Evolutionary conservation across 2,888 invertebrate genomes (phyloP).

Genomic region (Caradrina clavipalpis): DNA sequence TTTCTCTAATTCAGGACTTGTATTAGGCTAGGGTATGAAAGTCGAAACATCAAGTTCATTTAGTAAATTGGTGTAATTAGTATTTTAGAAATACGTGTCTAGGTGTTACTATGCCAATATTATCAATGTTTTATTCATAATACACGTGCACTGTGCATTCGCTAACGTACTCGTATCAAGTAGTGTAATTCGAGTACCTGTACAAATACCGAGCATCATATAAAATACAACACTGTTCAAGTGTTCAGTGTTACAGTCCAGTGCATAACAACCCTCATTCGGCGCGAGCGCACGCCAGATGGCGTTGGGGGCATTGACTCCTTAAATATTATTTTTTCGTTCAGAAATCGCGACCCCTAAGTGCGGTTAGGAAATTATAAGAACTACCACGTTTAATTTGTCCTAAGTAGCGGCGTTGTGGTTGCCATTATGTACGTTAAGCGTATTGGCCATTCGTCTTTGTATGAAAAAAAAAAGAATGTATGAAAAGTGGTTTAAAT

Average conservation of each 20-base stretch:
- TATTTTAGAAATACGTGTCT: no score
- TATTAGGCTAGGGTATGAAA: no score
- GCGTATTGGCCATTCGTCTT: conserved; percentile 49
- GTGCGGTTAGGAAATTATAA: conserved; percentile 81
- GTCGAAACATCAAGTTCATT: no score
- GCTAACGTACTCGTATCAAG: neutral
- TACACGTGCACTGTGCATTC: neutral
- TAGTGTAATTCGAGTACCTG: conserved; percentile 37
- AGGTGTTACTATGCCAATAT: no score
- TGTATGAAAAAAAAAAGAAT: conserved; percentile 14
- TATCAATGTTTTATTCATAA: no score
- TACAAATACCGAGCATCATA: conserved; percentile 32
- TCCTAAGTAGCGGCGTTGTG: conserved; percentile 78
- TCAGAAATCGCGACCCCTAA: conserved; percentile 85
- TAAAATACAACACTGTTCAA: conserved; percentile 33
- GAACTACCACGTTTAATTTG: conserved; percentile 78
- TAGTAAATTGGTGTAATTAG: no score
- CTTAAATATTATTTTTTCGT: conserved; percentile 79
- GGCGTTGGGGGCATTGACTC: conserved; percentile 87
- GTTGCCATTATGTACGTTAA: conserved; percentile 56
- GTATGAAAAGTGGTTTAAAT: conserved; percentile 30
- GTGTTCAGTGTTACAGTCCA: conserved; percentile 48
- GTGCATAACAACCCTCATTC: conserved; percentile 48
- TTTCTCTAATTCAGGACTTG: no score
- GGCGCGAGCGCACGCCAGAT: conserved; percentile 85